Base-by-base conservation (phyloP, 1,140 invertebrate species). In the Scylla paramamosain region DNA sequence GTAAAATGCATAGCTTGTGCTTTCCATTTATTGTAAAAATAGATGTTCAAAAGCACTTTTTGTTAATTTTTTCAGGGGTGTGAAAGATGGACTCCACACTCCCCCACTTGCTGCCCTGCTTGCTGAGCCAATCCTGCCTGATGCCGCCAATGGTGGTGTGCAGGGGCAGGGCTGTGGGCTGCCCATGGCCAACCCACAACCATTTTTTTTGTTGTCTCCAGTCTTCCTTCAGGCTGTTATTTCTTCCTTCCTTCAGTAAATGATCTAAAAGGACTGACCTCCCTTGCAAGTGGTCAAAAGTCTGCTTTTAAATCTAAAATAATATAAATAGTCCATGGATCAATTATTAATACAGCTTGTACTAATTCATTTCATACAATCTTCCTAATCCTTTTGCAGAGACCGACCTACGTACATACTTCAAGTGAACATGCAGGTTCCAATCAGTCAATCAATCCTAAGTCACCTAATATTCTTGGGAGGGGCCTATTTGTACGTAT, bases 1-100 rank as follows among this genome's bases (percentile, higher is more conserved):
- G 52, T 59, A 67, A 92, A 29, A 93, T 1, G 16, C 92, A 93
- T 16, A 6, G 52, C 31, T 31, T 87, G 94, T 95, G 94, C 94
- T 95, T 95, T 95, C 83, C 14, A 91, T 95, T 95, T 95, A 95
- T 95, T 95, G 94, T 95, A 95, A 95, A 95, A 95, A 95, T 95
- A 95, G 94, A 95, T 95, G 94, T 95, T 95, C 91, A 92, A 95
- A 92, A 95, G 94, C 94, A 95, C 94, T 87, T 95, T 92, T 95
- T 87, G n/a, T 67, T 29, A 8, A 48, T 48, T 91, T 77, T n/a
- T 77, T 77, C 25, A 59, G 67, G 67, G 59, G 12, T 88, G 94
- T 89, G 91, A 91, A 48, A 45, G 94, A 92, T 93, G 91, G 88
- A 7, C 91, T 88, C 91, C 91, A 89, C 91, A 86, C 32, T 87